Conservation (phyloP, 2,797 vertebrate species). For the Alauda arvensis region DNA sequence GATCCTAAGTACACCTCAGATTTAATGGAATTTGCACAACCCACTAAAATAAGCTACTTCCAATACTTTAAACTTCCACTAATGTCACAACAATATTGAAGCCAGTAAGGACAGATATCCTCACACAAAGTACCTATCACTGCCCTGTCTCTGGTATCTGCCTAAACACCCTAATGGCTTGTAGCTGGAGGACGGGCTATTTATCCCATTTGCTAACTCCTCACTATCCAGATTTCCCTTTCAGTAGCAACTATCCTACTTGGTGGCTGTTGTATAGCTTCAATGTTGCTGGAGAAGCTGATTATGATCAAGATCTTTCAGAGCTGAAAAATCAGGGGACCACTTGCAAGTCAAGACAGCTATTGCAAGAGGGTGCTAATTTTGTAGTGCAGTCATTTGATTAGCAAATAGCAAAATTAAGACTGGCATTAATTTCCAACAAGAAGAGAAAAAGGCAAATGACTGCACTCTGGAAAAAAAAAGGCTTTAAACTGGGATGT, state of each 20-base stretch:
- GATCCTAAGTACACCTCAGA: background rate
- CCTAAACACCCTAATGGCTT: background rate
- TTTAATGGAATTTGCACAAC: background rate
- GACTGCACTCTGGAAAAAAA: background rate
- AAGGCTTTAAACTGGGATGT: background rate
- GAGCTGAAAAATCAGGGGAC: background rate
- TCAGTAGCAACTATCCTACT: background rate
- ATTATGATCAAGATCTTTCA: background rate
- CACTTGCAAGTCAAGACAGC: background rate
- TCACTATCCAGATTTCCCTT: background rate
- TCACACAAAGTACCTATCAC: background rate
- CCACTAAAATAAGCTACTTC: background rate
- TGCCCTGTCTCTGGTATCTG: background rate
- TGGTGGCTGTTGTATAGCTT: background rate
- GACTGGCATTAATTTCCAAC: background rate
- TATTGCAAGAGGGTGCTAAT: background rate
- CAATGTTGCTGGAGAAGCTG: background rate
- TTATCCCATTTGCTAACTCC: background rate
- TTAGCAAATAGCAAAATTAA: background rate
- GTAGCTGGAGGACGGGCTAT: background rate
- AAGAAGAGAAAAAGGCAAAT: background rate
- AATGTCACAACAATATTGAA: background rate
- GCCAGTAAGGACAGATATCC: background rate
- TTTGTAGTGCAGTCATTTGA: background rate
- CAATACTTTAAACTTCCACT: background rate